Conservation (phyloP, 2,888 invertebrate species). For the Drosophila neotestacea region DNA sequence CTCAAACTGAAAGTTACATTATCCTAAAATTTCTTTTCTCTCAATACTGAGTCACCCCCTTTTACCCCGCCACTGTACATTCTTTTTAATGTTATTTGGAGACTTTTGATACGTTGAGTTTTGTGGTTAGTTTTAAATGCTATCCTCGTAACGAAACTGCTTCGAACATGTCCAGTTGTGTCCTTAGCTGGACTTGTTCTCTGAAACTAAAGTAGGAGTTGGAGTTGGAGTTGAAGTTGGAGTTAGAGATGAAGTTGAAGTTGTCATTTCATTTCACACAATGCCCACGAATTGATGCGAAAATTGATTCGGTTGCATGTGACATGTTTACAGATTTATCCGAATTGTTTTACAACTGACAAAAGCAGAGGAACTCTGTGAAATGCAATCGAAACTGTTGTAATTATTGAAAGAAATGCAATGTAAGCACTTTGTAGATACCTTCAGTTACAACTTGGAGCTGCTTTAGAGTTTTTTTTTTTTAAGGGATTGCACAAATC, state of each 20-base stretch:
- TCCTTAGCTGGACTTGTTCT: conserved; percentile 17
- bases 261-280: conserved; percentile 71
- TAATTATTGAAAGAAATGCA: conserved; percentile 65
- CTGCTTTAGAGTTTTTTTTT: conserved; percentile 12
- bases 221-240: conserved; percentile 3
- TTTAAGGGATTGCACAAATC: conserved; percentile 64
- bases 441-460: neutral
- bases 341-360: conserved; percentile 64
- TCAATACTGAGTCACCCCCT: neutral
- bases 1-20: no score
- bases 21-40: neutral
- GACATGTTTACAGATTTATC: conserved; percentile 78
- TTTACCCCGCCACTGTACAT: conserved; percentile 21
- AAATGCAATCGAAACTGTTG: conserved; percentile 29
- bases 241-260: conserved; percentile 24
- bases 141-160: conserved; percentile 47
- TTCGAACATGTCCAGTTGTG: conserved; percentile 26
- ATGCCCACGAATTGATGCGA: conserved; percentile 80
- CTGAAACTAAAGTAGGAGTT: conserved; percentile 29
- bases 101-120: conserved; percentile 64
- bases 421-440: conserved; percentile 28
- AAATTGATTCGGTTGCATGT: conserved; percentile 84
- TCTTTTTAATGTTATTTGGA: conserved; percentile 39
- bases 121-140: conserved; percentile 67
- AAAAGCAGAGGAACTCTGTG: conserved; percentile 4